phyloP scores from a whole-genome alignment of 1,140 invertebrate genomes.

The Polyergus mexicanus region DNA sequence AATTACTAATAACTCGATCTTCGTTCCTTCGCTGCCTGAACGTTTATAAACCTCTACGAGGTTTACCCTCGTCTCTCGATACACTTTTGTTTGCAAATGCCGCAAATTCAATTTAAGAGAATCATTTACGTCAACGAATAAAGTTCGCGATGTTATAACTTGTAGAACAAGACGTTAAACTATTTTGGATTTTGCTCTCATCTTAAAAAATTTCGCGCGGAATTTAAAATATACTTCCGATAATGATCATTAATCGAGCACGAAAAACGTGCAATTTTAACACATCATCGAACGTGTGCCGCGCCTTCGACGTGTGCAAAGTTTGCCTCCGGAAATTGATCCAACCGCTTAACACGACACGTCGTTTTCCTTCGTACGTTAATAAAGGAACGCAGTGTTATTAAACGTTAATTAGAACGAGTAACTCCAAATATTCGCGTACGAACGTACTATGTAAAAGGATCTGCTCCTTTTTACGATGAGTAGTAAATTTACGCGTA shows the following conservation, averaged over 20 bases:
- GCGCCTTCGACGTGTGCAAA: neutral
- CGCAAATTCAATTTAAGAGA: constrained; percentile 71
- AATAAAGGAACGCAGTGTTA: neutral
- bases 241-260: constrained; percentile 47
- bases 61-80: constrained; percentile 69
- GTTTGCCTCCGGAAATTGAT: neutral
- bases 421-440: constrained; percentile 40
- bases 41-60: constrained; percentile 69
- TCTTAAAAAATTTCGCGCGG: neutral
- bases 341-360: neutral
- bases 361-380: neutral
- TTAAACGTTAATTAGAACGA: constrained; percentile 44
- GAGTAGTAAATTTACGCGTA: constrained; percentile 45
- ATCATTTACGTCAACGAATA: constrained; percentile 74
- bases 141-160: constrained; percentile 44
- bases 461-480: constrained; percentile 12
- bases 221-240: constrained; percentile 27
- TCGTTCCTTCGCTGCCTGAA: neutral
- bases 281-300: neutral
- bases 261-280: constrained; percentile 5
- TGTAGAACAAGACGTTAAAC: constrained; percentile 31
- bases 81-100: constrained; percentile 76
- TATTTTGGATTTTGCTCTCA: neutral
- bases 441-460: neutral
- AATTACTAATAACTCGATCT: constrained; percentile 72